Evolutionary conservation across 2,797 vertebrate genomes (phyloP), one percentile per base, ranked within the genome.

Genomic region (Acanthornis magna): DNA sequence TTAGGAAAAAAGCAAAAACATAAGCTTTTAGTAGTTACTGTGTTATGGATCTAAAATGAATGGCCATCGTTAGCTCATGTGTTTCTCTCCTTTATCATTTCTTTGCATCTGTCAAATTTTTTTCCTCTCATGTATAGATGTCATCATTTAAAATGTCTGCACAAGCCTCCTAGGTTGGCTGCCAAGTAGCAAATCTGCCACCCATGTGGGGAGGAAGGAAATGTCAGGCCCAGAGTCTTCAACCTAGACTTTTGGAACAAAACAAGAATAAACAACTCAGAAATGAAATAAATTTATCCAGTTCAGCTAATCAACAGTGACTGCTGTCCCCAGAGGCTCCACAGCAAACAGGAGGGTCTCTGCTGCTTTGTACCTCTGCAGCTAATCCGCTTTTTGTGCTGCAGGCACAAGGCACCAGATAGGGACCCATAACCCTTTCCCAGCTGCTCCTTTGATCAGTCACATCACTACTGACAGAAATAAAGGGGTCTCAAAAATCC

Each of bases 281-380:
- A 88, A 83, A 84, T 58, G 1, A 88, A 86, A 83, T 74, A 47
- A 60, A 81, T 65, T 11, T 58, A 7, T 73, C 9, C 62, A 50
- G n/a, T 72, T 89, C 16, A 55, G 73, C 83, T 93, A 72, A 86
- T 55, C 48, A 23, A 0, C 60, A 45, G 48, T 61, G 74, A 67
- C 60, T 86, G 91, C 85, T 91, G 79, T 86, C 87, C 76, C 84
- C 66, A 32, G 70, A 62, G 94, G 76, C 87, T 78, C 45, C 70
- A 50, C 18, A 53, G 66, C 76, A 63, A 62, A 75, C 84, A 53
- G 42, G 60, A 82, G 67, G 53, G 15, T 0, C 6, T 48, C 14
- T 0, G 0, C 43, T 36, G 34, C 89, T 74, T 47, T 57, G 38
- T 89, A 48, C 53, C 50, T 88, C 89, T 58, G 63, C 5, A 0